Percentiles rank a stretch among this genome's conserved stretches.
Evolutionary conservation across 1,140 invertebrate species (phyloP).

Genomic region (Subanguina moxae): DNA sequence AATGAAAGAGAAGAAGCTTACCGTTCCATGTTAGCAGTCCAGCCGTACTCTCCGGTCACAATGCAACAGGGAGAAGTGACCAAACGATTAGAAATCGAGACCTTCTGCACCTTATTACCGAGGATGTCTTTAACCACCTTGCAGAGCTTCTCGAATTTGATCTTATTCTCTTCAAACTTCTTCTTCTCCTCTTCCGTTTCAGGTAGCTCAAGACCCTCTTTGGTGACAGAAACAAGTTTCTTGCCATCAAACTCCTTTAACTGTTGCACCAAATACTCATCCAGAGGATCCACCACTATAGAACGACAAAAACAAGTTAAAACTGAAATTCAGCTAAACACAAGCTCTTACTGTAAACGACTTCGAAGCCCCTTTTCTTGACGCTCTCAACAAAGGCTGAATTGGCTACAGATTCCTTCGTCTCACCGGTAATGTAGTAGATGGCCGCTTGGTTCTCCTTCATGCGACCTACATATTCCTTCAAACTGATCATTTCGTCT

Average conservation of each 20-base stretch:
- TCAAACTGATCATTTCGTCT: conserved; percentile 83
- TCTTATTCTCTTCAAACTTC: conserved; percentile 88
- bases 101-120: conserved; percentile 93
- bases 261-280: conserved; percentile 96
- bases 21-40: conserved; percentile 69
- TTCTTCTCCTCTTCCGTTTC: conserved; percentile 94
- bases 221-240: conserved; percentile 88
- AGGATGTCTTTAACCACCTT: conserved; percentile 97
- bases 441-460: conserved; percentile 96
- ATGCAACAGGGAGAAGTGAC: conserved; percentile 97
- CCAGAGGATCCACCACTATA: conserved; percentile 86
- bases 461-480: conserved; percentile 94
- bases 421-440: conserved; percentile 96
- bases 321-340: too few species aligned
- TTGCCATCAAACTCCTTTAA: conserved; percentile 94
- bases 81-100: conserved; percentile 81
- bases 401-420: conserved; percentile 81
- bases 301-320: too few species aligned
- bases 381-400: conserved; percentile 95
- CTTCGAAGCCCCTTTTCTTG: conserved; percentile 92
- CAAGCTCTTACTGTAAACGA: conserved; percentile 80
- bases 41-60: conserved; percentile 96
- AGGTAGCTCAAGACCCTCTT: conserved; percentile 91
- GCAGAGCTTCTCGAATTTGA: conserved; percentile 86
- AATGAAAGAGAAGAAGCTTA: not conserved